Conservation (phyloP, 2,888 invertebrate species). For the Hofmannophila pseudospretella region DNA sequence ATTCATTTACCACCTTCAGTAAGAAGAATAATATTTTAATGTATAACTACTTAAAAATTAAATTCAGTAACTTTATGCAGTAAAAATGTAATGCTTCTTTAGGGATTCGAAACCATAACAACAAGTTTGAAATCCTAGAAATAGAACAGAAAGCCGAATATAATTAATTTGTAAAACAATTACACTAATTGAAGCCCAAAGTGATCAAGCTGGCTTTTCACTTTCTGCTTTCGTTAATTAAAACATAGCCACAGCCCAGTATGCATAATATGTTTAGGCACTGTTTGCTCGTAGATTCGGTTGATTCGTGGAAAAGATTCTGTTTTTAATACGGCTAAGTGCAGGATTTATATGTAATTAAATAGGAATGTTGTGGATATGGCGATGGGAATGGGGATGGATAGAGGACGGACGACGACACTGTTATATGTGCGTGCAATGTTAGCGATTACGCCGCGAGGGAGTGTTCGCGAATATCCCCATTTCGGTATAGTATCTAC, state of each 20-base stretch:
- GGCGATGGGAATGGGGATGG: slow-evolving; percentile 14
- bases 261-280: slow-evolving; percentile 6
- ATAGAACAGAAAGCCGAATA: no score
- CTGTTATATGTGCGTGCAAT: slow-evolving; percentile 30
- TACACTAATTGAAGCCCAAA: slow-evolving; percentile 6
- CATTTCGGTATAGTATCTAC: slow-evolving; percentile 5
- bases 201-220: slow-evolving; percentile 15
- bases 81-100: no score
- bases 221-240: slow-evolving; percentile 35
- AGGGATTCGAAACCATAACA: no score
- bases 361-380: slow-evolving; percentile 27
- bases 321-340: slow-evolving; percentile 56
- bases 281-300: slow-evolving; percentile 22
- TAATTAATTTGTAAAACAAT: not conserved
- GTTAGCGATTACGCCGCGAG: slow-evolving; percentile 28
- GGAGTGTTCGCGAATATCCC: slow-evolving; percentile 40
- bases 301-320: slow-evolving; percentile 54
- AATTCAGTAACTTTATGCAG: no score
- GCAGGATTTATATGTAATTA: slow-evolving; percentile 44
- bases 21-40: no score
- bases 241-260: slow-evolving; percentile 31
- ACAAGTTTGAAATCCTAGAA: no score
- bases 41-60: no score
- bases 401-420: slow-evolving; percentile 10
- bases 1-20: no score